These are phyloP conservation scores for Hedychridium roseum DNA, from an alignment of 2,888 invertebrate genomes.

Conservation along the genomic window DNA sequence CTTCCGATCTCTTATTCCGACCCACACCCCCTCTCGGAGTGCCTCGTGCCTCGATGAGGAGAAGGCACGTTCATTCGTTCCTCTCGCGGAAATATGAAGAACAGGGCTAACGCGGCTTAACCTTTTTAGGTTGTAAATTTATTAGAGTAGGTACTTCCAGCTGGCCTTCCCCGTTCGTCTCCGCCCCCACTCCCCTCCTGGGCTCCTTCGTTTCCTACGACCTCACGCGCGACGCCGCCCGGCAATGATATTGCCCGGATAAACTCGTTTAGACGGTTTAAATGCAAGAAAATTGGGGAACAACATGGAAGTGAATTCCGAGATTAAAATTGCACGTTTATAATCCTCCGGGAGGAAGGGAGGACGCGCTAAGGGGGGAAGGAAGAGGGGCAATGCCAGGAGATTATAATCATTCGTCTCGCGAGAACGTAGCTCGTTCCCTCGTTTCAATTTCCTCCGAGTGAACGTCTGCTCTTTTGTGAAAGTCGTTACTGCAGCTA, in stretches of 20 bases:
- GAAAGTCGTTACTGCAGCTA: too few relatives aligned
- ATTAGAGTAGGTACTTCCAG: conserved; percentile 55
- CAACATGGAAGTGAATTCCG: conserved; percentile 55
- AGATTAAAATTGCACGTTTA: conserved; percentile 52
- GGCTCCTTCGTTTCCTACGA: conserved; percentile 1
- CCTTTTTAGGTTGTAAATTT: conserved; percentile 62
- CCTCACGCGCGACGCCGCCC: conserved; percentile 27
- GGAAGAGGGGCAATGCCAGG: too few relatives aligned
- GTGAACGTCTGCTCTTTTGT: too few relatives aligned
- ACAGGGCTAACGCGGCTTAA: conserved; percentile 62
- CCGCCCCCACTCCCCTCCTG: conserved; percentile 12
- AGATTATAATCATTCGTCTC: too few relatives aligned
- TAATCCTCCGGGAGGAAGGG: background rate
- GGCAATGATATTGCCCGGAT: conserved; percentile 58
- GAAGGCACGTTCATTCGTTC: conserved; percentile 30
- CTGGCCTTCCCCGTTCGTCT: conserved; percentile 21
- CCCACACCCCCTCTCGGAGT: background rate
- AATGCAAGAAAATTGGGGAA: conserved; percentile 53
- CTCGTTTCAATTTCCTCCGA: too few relatives aligned
- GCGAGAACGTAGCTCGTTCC: too few relatives aligned
- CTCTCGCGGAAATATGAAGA: conserved; percentile 62
- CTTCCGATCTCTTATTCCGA: conserved; percentile 1
- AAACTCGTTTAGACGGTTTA: conserved; percentile 59
- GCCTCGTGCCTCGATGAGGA: conserved; percentile 1
- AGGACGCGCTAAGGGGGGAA: background rate